These are phyloP conservation scores for Elephantulus edwardii DNA, from an alignment of 2,113 vertebrate species.

Conservation along the genomic window DNA sequence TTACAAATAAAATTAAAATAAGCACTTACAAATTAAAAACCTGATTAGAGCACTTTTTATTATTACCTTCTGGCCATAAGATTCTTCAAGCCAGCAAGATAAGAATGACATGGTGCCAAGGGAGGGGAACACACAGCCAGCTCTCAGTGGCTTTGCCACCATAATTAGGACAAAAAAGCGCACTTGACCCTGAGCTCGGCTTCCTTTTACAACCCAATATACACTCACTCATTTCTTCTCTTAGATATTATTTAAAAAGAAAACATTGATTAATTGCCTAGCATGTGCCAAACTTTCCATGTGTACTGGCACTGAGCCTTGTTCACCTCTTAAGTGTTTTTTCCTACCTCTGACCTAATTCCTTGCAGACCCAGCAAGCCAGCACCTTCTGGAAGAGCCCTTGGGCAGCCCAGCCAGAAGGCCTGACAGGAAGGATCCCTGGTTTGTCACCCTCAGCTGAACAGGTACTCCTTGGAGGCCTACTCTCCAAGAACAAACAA, in stretches of 20 bases:
- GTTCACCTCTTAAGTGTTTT: neutral
- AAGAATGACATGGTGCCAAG: neutral
- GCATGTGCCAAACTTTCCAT: neutral
- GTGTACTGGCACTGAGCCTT: neutral
- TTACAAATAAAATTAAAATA: neutral
- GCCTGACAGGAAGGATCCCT: neutral
- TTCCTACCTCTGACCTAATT: neutral
- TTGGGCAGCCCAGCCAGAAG: neutral
- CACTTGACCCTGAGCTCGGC: neutral
- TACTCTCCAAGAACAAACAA: conserved; percentile 42
- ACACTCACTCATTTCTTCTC: neutral
- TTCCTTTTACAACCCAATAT: neutral
- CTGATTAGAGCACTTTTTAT: neutral
- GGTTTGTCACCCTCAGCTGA: neutral
- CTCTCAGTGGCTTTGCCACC: neutral
- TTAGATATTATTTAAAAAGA: neutral
- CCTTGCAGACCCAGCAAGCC: neutral
- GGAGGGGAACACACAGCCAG: neutral
- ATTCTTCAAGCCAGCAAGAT: neutral
- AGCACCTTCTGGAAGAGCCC: conserved; percentile 1
- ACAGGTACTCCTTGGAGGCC: neutral
- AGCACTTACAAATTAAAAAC: neutral
- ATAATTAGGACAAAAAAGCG: neutral
- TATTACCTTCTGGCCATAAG: neutral
- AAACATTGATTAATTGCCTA: neutral